Conservation (phyloP, 2,888 invertebrate genomes). For the Clivina fossor region DNA sequence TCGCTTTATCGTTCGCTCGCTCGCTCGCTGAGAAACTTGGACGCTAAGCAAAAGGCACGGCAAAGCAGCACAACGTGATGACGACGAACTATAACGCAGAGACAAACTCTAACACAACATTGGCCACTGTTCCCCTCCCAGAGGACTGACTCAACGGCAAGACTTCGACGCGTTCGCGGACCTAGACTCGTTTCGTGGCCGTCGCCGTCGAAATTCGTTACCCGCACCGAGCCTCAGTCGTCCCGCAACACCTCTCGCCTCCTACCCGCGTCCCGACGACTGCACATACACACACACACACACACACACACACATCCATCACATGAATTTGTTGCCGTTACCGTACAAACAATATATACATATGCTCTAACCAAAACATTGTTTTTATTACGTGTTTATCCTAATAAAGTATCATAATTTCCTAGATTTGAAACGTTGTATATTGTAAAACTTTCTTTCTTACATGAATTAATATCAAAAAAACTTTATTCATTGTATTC, state of each 20-base stretch:
- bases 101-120: too few relatives aligned
- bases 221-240: constrained; percentile 22
- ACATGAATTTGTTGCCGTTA: not conserved
- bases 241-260: too few relatives aligned
- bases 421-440: too few relatives aligned
- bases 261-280: not conserved
- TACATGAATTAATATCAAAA: too few relatives aligned
- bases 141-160: not conserved
- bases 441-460: too few relatives aligned
- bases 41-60: constrained; percentile 11
- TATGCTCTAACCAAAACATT: too few relatives aligned
- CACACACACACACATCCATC: not conserved
- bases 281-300: not conserved
- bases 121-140: not conserved
- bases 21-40: constrained; percentile 11
- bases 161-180: too few relatives aligned
- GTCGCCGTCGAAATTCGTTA: constrained; percentile 12
- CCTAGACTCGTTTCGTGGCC: constrained; percentile 16
- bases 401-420: too few relatives aligned
- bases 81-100: too few relatives aligned
- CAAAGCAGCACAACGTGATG: constrained; percentile 14
- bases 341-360: not conserved
- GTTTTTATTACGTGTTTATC: too few relatives aligned
- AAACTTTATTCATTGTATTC: too few relatives aligned
- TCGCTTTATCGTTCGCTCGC: constrained; percentile 6